Evolutionary conservation across 2,888 invertebrate species (phyloP).

Genomic region (Drosophila recens): DNA sequence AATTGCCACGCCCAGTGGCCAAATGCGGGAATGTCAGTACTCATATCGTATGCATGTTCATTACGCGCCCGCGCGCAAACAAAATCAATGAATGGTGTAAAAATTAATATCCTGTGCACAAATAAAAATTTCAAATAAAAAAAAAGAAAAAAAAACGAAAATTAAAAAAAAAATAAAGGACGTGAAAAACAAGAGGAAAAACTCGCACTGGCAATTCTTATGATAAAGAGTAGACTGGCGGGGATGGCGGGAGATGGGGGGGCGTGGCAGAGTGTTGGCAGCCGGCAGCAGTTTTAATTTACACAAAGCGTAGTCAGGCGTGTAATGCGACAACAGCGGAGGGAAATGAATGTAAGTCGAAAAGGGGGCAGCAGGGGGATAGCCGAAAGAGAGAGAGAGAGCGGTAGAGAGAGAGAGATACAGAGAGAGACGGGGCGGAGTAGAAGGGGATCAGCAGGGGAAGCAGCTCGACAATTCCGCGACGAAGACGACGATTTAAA

Average conservation of each 20-base stretch:
- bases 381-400: no score
- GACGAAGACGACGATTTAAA: conserved; percentile 73
- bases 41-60: conserved; percentile 47
- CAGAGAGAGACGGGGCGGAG: neutral
- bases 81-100: conserved; percentile 83
- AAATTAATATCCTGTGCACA: conserved; percentile 83
- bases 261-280: conserved; percentile 25
- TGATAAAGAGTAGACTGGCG: conserved; percentile 6
- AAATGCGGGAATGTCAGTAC: neutral
- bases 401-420: neutral
- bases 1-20: conserved; percentile 31
- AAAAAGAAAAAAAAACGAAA: conserved; percentile 39
- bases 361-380: neutral
- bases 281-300: conserved; percentile 79
- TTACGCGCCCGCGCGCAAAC: conserved; percentile 63
- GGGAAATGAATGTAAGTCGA: neutral
- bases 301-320: conserved; percentile 80
- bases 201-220: conserved; percentile 54
- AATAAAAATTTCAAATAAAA: conserved; percentile 50
- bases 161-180: conserved; percentile 23
- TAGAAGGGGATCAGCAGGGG: neutral
- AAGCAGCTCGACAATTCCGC: conserved; percentile 35
- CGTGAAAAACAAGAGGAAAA: conserved; percentile 9
- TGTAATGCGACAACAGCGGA: conserved; percentile 65
- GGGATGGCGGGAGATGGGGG: neutral